A percentile compares a stretch with the other conserved stretches of the same genome.
phyloP scores from a whole-genome alignment of 2,888 invertebrate genomes.

The Ectemnius cavifrons region DNA sequence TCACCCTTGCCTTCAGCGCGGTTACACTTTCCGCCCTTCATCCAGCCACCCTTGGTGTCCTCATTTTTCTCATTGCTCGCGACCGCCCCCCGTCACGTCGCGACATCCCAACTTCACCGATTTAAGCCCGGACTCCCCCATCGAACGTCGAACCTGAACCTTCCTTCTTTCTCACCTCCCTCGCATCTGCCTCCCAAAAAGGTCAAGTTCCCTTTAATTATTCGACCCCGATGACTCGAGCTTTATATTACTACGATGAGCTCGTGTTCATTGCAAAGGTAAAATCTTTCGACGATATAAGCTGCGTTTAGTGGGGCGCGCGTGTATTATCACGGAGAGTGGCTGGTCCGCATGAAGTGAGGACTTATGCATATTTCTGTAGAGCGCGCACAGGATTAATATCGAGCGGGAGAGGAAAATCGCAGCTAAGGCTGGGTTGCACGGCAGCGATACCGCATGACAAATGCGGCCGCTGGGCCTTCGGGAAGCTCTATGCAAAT shows the following conservation, averaged over 20 bases:
- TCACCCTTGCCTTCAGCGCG: conserved; percentile 8
- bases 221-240: too few relatives aligned
- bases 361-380: conserved; percentile 20
- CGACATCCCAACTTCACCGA: background rate
- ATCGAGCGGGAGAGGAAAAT: conserved; percentile 33
- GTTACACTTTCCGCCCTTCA: conserved; percentile 28
- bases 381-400: conserved; percentile 21
- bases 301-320: background rate
- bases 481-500: conserved; percentile 50
- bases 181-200: too few relatives aligned
- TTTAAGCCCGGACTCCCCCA: background rate
- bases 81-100: too few relatives aligned
- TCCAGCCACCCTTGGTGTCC: background rate
- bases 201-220: too few relatives aligned
- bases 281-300: too few relatives aligned
- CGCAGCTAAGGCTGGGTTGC: conserved; percentile 19
- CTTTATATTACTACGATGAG: too few relatives aligned
- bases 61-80: conserved; percentile 1
- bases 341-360: background rate
- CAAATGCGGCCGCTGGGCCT: conserved; percentile 47
- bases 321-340: background rate
- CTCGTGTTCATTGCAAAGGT: too few relatives aligned
- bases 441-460: conserved; percentile 50
- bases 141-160: background rate
- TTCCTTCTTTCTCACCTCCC: too few relatives aligned